phyloP scores from a whole-genome alignment of 2,888 invertebrate genomes.

The Aelia acuminata region DNA sequence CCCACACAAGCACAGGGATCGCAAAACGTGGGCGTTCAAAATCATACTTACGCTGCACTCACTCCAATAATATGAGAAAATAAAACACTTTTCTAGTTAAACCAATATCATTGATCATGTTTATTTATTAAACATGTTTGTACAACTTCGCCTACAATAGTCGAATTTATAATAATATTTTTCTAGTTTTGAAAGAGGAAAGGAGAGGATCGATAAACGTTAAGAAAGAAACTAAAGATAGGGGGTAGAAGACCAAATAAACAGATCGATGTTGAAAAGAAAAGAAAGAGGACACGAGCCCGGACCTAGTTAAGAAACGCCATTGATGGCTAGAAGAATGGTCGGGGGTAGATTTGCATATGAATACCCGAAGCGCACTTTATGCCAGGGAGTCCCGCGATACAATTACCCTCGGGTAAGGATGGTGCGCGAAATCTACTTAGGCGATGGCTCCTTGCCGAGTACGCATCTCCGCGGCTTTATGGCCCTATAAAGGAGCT shows the following conservation, averaged over 20 bases:
- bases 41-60: too few species aligned
- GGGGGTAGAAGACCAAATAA: conserved; percentile 18
- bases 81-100: too few species aligned
- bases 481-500: neutral
- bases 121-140: too few species aligned
- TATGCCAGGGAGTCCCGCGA: neutral
- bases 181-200: neutral
- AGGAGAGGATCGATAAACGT: neutral
- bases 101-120: too few species aligned
- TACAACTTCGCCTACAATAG: too few species aligned
- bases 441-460: conserved; percentile 6
- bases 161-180: too few species aligned
- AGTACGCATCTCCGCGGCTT: neutral
- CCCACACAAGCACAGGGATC: too few species aligned
- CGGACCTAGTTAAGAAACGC: conserved; percentile 5
- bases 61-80: too few species aligned
- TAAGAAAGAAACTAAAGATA: neutral
- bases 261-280: conserved; percentile 23
- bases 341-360: neutral
- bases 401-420: conserved; percentile 8
- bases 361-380: conserved; percentile 30
- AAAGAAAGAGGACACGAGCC: conserved; percentile 34
- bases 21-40: too few species aligned
- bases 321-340: conserved; percentile 48
- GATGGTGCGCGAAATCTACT: conserved; percentile 41